Percentiles rank a stretch among this genome's conserved stretches.
phyloP scores from a whole-genome alignment of 2,888 invertebrate genomes.

The Acanthosepion lycidas region DNA sequence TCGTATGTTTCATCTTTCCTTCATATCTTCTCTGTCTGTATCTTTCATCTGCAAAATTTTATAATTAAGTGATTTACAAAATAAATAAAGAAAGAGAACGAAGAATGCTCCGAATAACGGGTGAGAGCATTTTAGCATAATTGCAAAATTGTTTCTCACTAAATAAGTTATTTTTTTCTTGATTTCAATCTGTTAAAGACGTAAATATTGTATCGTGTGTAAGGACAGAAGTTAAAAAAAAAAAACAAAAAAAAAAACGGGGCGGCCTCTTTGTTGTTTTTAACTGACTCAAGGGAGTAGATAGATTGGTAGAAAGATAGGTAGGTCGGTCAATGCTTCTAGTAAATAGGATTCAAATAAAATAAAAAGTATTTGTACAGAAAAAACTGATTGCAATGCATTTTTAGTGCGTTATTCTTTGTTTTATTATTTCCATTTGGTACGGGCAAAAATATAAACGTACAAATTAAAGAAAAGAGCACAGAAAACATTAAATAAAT shows the following conservation, averaged over 20 bases:
- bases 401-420: too few species aligned
- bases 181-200: neutral
- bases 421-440: too few species aligned
- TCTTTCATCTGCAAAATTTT: neutral
- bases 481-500: too few species aligned
- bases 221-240: neutral
- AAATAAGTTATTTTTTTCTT: neutral
- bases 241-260: neutral
- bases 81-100: neutral
- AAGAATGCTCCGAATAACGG: neutral
- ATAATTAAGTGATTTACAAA: neutral
- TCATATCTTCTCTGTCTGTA: neutral
- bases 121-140: neutral
- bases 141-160: neutral
- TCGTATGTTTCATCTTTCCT: neutral
- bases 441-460: too few species aligned
- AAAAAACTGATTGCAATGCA: too few species aligned
- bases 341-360: too few species aligned
- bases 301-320: neutral
- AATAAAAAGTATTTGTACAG: too few species aligned
- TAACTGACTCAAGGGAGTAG: neutral
- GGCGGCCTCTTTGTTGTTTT: neutral
- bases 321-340: neutral
- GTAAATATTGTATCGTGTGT: neutral
- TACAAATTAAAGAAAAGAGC: too few species aligned